phyloP scores from a whole-genome alignment of 1,140 invertebrate genomes.

The Batillaria attramentaria region DNA sequence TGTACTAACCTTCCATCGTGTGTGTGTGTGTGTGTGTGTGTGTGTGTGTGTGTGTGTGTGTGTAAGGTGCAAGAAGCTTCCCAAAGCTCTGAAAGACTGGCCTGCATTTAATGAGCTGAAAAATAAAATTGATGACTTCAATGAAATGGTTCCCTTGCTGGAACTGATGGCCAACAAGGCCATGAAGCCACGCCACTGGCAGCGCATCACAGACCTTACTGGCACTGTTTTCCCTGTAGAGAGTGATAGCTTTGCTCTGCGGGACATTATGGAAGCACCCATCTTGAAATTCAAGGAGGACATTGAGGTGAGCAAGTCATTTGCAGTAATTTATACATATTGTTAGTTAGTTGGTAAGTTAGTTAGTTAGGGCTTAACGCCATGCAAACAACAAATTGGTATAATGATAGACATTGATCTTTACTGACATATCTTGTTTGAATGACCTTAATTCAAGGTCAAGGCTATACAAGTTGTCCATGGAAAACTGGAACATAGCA shows the following conservation, averaged over 20 bases:
- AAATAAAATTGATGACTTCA: slow-evolving; percentile 97
- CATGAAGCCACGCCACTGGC: slow-evolving; percentile 97
- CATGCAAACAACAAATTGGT: no score
- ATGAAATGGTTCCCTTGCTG: slow-evolving; percentile 94
- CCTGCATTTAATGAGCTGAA: slow-evolving; percentile 95
- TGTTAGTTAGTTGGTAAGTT: no score
- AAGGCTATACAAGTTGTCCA: no score
- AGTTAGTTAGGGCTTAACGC: no score
- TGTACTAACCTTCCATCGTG: no score
- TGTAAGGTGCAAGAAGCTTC: slow-evolving; percentile 79
- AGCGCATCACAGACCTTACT: slow-evolving; percentile 93
- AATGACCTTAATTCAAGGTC: no score
- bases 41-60: no score
- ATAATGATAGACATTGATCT: no score
- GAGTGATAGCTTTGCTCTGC: slow-evolving; percentile 90
- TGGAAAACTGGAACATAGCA: no score
- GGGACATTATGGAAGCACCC: slow-evolving; percentile 95
- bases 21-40: no score
- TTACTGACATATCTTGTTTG: no score
- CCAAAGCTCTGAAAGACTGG: slow-evolving; percentile 97
- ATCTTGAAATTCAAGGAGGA: slow-evolving; percentile 94
- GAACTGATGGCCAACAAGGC: slow-evolving; percentile 98
- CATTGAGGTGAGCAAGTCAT: slow-evolving; percentile 93
- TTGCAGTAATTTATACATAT: no score
- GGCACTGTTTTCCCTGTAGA: neutral